phyloP scores from a whole-genome alignment of 1,140 invertebrate genomes.

The Dermatophagoides farinae region DNA sequence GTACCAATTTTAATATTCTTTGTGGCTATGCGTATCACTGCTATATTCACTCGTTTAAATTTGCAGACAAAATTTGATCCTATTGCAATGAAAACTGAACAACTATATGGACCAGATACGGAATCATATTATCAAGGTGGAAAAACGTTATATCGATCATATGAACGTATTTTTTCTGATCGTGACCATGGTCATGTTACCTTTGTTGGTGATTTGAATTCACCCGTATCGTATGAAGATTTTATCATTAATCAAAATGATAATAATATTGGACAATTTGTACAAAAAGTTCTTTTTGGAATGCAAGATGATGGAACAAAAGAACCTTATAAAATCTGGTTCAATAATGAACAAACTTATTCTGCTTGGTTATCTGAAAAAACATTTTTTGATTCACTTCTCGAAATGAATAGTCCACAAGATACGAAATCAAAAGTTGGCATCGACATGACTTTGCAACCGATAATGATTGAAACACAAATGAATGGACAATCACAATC shows the following conservation, averaged over 20 bases:
- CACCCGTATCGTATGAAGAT: neutral
- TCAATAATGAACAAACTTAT: slow-evolving; percentile 15
- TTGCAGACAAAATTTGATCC: neutral
- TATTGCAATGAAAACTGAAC: slow-evolving; percentile 10
- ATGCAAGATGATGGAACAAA: neutral
- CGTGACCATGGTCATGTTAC: neutral
- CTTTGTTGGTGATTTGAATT: neutral
- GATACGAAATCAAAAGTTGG: neutral
- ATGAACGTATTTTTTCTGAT: neutral
- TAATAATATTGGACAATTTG: too few relatives aligned
- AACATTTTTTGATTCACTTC: neutral
- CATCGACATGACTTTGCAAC: neutral
- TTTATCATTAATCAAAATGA: neutral
- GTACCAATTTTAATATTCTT: slow-evolving; percentile 14
- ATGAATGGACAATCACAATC: neutral
- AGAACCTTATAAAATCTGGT: slow-evolving; percentile 4
- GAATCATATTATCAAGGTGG: slow-evolving; percentile 10
- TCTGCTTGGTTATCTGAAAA: slow-evolving; percentile 2
- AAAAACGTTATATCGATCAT: neutral
- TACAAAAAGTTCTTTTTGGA: neutral
- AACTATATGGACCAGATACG: slow-evolving; percentile 13
- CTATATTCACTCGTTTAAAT: neutral
- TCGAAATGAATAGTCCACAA: neutral
- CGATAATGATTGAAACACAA: neutral
- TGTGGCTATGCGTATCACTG: slow-evolving; percentile 1